Evolutionary conservation across 2,888 invertebrate genomes (phyloP), one percentile per base, ranked within the genome.

Genomic region (Physocephala rufipes): DNA sequence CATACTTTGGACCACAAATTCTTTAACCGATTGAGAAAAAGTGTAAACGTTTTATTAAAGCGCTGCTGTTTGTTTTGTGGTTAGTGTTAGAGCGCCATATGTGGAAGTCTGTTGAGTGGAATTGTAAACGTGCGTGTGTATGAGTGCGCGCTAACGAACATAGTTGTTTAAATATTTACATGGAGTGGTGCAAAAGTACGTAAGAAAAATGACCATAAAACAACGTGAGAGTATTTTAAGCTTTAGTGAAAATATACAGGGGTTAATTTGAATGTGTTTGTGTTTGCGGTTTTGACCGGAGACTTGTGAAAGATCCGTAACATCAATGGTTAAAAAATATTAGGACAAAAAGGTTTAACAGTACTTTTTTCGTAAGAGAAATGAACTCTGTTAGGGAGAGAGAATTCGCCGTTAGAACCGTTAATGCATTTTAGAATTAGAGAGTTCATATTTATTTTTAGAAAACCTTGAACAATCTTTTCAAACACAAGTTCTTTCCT

Each of bases 161-260:
- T 21, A 21, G 24, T 51, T 28, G 15, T 53, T 36, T 51, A n/a
- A 66, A 66, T 66, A 51, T 51, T 51, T 51, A 51, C 19, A 28
- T 16, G 15, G 30, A 47, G 19, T 51, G 51, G 16, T 51, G 28
- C 12, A 15, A 5, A 26, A n/a, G 63, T 2, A 4, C 19, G 21
- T 2, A 21, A 9, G 15, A 21, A 4, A 36, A 36, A 21, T 24
- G 24, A 53, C 5, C 9, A 21, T n/a, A 53, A 53, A 53, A 49
- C 9, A 19, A 49, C 49, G 12, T 55, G 4, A 55, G 13, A 21
- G 65, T 51, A 19, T 13, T 28, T 51, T 30, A n/a, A 65, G 28
- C 36, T 36, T 36, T 7, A 28, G 59, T 24, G 43, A 36, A 28
- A 15, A 30, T 36, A 19, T n/a, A 9, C 12, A 21, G 43, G 3